These are phyloP conservation scores for Rhynchotus rufescens DNA, from an alignment of 2,797 vertebrate species.

Conservation along the genomic window DNA sequence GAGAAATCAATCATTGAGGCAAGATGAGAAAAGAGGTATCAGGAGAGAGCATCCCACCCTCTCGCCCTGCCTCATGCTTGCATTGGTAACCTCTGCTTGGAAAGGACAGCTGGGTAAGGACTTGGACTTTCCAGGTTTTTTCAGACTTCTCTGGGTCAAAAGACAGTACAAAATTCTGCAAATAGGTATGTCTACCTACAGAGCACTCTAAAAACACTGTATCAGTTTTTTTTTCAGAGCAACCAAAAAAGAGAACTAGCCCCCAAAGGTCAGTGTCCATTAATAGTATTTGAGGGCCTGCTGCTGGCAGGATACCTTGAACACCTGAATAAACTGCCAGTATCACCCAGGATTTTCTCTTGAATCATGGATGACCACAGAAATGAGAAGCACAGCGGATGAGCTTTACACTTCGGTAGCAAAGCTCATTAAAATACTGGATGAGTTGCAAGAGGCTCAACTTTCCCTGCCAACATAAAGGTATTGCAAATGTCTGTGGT, in stretches of 20 bases:
- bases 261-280: not conserved
- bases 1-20: not conserved
- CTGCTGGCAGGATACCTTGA: not conserved
- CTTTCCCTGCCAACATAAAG: constrained; percentile 17
- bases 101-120: not conserved
- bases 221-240: not conserved
- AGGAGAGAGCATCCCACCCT: not conserved
- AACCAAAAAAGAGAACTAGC: not conserved
- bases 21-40: not conserved
- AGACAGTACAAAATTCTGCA: not conserved
- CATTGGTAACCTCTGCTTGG: not conserved
- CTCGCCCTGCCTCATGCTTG: not conserved
- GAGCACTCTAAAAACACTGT: not conserved
- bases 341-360: constrained; percentile 14
- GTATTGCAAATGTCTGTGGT: not conserved
- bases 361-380: not conserved
- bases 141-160: not conserved
- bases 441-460: not conserved
- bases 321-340: constrained; percentile 33
- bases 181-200: not conserved
- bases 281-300: not conserved
- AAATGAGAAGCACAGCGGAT: not conserved
- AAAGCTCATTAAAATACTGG: constrained; percentile 19
- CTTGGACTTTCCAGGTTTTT: not conserved
- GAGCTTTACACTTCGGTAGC: not conserved